Evolutionary conservation across 2,888 invertebrate genomes (phyloP).

Genomic region (Pollenia angustigena): DNA sequence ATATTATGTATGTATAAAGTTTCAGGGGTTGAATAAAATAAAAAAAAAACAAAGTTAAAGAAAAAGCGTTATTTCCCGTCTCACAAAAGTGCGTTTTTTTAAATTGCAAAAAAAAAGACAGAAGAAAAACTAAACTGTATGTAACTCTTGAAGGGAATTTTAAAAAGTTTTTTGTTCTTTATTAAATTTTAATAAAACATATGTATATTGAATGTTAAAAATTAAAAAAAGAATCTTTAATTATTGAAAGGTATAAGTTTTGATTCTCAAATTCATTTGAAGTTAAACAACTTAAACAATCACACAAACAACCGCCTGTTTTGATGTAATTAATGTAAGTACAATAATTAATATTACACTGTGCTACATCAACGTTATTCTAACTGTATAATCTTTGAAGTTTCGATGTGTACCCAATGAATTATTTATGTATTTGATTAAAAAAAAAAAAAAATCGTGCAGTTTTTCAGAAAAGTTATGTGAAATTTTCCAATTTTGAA

Average conservation of each 20-base stretch:
- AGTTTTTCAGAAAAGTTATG: too few species aligned
- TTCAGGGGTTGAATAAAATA: conserved; percentile 2
- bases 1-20: neutral
- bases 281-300: conserved; percentile 6
- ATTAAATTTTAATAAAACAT: neutral
- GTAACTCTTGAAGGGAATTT: too few species aligned
- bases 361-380: neutral
- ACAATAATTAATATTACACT: conserved; percentile 10
- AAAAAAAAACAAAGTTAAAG: neutral
- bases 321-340: conserved; percentile 43
- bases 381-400: too few species aligned
- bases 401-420: too few species aligned
- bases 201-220: neutral
- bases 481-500: too few species aligned
- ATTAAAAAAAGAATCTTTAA: neutral
- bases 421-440: too few species aligned
- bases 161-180: too few species aligned
- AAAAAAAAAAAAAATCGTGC: too few species aligned
- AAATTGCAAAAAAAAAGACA: conserved; percentile 1
- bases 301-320: conserved; percentile 9
- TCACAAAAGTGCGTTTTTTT: neutral
- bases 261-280: neutral
- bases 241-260: conserved; percentile 1
- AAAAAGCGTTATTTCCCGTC: conserved; percentile 23
- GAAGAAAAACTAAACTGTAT: neutral